A percentile compares a stretch with the other conserved stretches of the same genome.
These are phyloP conservation scores for Diadumene lineata DNA, from an alignment of 92 coral and sea anemone species.

Conservation along the genomic window DNA sequence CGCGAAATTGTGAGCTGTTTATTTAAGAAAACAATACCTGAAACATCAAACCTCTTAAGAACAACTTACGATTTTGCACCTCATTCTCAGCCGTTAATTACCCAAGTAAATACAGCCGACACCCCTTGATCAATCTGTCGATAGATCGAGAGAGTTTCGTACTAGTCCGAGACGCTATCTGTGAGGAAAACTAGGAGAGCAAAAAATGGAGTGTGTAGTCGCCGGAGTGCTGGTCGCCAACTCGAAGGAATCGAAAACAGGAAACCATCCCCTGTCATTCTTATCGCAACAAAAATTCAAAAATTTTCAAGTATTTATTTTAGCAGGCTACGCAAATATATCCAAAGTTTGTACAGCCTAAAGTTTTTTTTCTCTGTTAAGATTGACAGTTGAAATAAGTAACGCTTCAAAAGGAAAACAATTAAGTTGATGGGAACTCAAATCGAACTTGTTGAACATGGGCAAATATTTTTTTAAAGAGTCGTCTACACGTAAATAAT, in stretches of 20 bases:
- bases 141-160: slow-evolving; percentile 1
- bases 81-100: slow-evolving; percentile 44
- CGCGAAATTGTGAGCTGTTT: slow-evolving; percentile 29
- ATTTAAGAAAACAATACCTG: slow-evolving; percentile 38
- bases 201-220: too few species aligned
- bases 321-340: slow-evolving; percentile 59
- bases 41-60: slow-evolving; percentile 38
- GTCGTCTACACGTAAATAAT: slow-evolving; percentile 37
- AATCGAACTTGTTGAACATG: slow-evolving; percentile 77
- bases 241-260: slow-evolving; percentile 59
- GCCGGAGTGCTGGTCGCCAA: slow-evolving; percentile 58
- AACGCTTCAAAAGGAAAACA: slow-evolving; percentile 60
- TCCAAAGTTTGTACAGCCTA: slow-evolving; percentile 72
- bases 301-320: slow-evolving; percentile 62
- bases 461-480: slow-evolving; percentile 76
- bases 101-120: slow-evolving; percentile 33
- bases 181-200: background rate
- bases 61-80: slow-evolving; percentile 49
- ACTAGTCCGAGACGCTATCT: background rate
- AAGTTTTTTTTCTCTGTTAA: slow-evolving; percentile 54
- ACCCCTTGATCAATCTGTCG: slow-evolving; percentile 23
- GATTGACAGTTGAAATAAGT: slow-evolving; percentile 66
- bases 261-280: slow-evolving; percentile 82
- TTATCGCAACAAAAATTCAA: slow-evolving; percentile 82
- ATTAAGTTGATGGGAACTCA: slow-evolving; percentile 81